phyloP scores from a whole-genome alignment of 2,113 vertebrate genomes.

The Halichoerus grypus region DNA sequence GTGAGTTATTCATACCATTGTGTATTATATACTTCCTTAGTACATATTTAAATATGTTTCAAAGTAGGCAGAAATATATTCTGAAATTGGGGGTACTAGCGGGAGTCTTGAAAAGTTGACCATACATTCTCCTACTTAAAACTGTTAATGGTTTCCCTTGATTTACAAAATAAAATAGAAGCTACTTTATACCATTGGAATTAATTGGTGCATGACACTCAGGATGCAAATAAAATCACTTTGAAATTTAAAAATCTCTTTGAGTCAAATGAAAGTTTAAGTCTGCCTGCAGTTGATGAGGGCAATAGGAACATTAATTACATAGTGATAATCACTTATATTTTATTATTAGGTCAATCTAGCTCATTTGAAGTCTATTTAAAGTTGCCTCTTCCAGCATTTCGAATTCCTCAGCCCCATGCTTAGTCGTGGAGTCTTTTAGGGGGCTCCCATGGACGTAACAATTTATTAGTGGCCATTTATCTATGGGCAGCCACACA shows the following conservation, averaged over 20 bases:
- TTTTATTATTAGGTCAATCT: not conserved
- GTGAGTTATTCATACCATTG: not conserved
- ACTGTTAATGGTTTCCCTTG: not conserved
- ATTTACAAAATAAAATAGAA: not conserved
- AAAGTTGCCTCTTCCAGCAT: not conserved
- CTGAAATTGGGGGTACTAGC: not conserved
- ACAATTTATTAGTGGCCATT: not conserved
- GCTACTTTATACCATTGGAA: not conserved
- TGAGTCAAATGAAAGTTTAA: not conserved
- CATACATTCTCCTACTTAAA: not conserved
- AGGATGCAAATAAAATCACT: not conserved
- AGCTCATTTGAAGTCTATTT: not conserved
- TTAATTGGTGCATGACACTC: not conserved
- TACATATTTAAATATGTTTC: not conserved
- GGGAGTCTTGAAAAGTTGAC: not conserved
- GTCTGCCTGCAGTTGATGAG: not conserved
- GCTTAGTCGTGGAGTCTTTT: not conserved
- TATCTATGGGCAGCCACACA: not conserved
- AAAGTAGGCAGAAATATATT: not conserved
- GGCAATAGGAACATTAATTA: not conserved
- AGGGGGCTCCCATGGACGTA: not conserved
- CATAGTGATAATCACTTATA: not conserved
- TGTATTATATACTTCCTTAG: not conserved
- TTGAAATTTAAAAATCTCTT: constrained; percentile 6
- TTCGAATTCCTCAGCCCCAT: not conserved